These are phyloP conservation scores for Temnothorax curvispinosus DNA, from an alignment of 1,140 invertebrate genomes.

Conservation along the genomic window DNA sequence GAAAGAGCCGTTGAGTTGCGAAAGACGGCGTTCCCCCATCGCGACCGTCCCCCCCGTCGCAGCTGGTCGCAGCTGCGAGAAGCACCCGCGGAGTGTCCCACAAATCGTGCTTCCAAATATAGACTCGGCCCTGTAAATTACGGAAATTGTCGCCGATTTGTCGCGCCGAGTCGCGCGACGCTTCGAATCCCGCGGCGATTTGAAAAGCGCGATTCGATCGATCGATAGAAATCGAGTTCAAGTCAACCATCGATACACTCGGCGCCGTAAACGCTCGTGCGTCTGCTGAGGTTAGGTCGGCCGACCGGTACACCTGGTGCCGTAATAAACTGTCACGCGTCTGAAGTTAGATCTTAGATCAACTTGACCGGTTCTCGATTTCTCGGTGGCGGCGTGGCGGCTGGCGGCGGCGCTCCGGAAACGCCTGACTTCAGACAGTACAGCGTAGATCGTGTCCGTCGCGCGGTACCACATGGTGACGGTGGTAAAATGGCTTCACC, in stretches of 20 bases:
- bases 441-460: neutral
- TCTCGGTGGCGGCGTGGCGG: too few species aligned
- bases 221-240: neutral
- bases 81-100: neutral
- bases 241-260: too few species aligned
- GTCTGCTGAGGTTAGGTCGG: too few species aligned
- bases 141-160: neutral
- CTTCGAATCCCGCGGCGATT: neutral
- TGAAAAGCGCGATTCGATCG: neutral
- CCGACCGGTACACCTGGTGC: too few species aligned
- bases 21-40: neutral
- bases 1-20: neutral
- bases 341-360: too few species aligned
- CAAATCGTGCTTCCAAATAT: neutral
- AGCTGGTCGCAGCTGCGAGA: neutral
- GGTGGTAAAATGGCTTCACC: slow-evolving; percentile 83
- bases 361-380: too few species aligned
- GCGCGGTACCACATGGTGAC: slow-evolving; percentile 71
- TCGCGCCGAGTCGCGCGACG: neutral
- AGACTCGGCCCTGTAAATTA: neutral
- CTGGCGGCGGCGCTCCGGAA: too few species aligned
- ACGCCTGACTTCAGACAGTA: too few species aligned
- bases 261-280: too few species aligned
- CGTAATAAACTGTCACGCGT: too few species aligned
- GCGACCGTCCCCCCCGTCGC: neutral